Base-by-base conservation (phyloP, 2,888 invertebrate genomes). In the Miltochrista miniata region DNA sequence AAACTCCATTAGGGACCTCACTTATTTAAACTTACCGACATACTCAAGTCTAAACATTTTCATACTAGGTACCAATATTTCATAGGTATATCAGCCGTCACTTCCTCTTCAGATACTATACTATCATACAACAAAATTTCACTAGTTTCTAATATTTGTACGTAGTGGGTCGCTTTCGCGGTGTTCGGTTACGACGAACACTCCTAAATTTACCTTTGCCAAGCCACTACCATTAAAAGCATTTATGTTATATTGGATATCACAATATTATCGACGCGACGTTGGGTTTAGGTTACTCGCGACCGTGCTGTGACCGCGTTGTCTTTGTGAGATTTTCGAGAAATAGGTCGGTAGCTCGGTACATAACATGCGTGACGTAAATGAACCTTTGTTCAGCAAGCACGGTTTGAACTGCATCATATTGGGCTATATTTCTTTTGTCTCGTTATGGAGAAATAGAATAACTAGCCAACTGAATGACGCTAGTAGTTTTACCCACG, bases 161-260 rank as follows among this genome's bases (percentile, higher is more conserved):
- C 78, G 77, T 75, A 66, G 74, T 72, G 81, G 84, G 85, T 83
- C 81, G 84, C 83, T 77, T 77, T 83, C 45, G 37, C 54, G 76
- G 86, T 87, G 64, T 90, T 83, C 55, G 54, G 70, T 90, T 85
- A 65, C 88, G 77, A 72, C 90, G 77, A 84, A 72, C 90, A 85
- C 90, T 89, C 90, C 90, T 90, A 90, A 89, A 90, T 90, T 89
- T 90, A 90, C 90, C 87, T 89, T 87, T 75, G 81, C 70, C 73
- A 64, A 74, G 83, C 85, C 85, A 78, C 84, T 78, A 86, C 85
- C 89, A 87, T 88, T 90, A 90, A 90, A 90, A 90, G 89, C 90
- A 83, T 90, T 89, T 86, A 86, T 83, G 85, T 83, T 84, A 81
- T 86, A 88, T 85, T 85, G 81, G 81, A 82, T 89, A 84, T 84